These are phyloP conservation scores for Cyclura pinguis DNA, from an alignment of 2,797 vertebrate genomes.

Conservation along the genomic window DNA sequence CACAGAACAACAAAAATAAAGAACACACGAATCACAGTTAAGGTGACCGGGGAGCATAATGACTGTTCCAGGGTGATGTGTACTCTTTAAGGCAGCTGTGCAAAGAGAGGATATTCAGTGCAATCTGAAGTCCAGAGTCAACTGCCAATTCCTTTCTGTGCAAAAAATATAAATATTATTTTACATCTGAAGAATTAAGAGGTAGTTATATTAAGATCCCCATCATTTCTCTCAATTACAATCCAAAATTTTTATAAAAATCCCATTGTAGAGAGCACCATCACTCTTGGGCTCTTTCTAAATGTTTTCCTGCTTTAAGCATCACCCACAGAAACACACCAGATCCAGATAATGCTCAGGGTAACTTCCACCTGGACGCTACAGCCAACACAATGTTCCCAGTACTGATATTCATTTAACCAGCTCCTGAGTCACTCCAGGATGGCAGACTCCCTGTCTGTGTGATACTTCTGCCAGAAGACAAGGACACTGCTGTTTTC, in stretches of 20 bases:
- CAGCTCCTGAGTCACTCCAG: background rate
- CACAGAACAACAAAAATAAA: too few species aligned
- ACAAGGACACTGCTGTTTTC: background rate
- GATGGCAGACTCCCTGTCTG: fast-evolving
- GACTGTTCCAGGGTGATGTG: background rate
- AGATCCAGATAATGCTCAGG: background rate
- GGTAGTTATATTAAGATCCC: too few species aligned
- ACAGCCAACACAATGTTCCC: background rate
- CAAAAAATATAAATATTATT: background rate
- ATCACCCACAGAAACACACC: background rate
- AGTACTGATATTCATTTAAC: background rate
- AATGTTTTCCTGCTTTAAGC: background rate
- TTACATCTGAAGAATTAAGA: background rate
- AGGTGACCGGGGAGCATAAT: background rate
- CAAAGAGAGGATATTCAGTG: background rate
- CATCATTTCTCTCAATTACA: too few species aligned
- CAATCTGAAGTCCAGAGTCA: background rate
- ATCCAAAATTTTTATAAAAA: too few species aligned
- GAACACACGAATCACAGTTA: background rate
- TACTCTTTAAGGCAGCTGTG: background rate
- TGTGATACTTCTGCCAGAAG: background rate
- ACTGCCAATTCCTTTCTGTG: background rate
- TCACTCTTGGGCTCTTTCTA: too few species aligned
- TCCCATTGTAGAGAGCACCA: background rate
- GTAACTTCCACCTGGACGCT: background rate